Evolutionary conservation across 2,113 vertebrate species (phyloP).

Genomic region (Menura novaehollandiae): DNA sequence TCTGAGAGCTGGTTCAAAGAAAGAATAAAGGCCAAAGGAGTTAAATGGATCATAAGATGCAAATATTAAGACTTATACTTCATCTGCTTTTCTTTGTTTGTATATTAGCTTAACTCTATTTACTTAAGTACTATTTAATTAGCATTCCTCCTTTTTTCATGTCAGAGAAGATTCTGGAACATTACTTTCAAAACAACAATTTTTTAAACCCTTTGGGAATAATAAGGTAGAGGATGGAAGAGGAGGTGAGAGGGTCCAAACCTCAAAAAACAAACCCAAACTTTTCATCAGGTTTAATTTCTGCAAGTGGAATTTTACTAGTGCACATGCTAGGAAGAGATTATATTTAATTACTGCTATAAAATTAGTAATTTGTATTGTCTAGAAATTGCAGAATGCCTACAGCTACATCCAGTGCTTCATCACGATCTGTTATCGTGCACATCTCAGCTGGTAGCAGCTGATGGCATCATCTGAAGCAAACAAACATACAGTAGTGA

Average conservation of each 20-base stretch:
- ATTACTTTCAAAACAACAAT: background rate
- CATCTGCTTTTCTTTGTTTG: background rate
- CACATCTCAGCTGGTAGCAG: background rate
- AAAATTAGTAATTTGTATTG: background rate
- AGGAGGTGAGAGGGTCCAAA: background rate
- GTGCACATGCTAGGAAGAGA: background rate
- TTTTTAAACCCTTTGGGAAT: background rate
- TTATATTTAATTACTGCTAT: background rate
- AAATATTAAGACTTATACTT: background rate
- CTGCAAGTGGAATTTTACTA: background rate
- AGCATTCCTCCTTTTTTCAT: background rate
- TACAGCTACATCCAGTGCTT: background rate
- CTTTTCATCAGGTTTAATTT: background rate
- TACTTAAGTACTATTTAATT: background rate
- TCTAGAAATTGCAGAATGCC: background rate
- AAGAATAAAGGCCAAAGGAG: background rate
- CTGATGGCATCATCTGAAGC: background rate
- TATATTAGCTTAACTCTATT: background rate
- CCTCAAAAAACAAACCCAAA: background rate
- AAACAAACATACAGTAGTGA: background rate
- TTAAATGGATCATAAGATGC: background rate
- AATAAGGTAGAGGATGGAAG: background rate
- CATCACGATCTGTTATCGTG: accelerated
- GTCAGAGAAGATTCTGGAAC: background rate
- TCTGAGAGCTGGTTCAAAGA: background rate